phyloP scores from a whole-genome alignment of 2,113 vertebrate genomes.

The Tonatia bakeri region DNA sequence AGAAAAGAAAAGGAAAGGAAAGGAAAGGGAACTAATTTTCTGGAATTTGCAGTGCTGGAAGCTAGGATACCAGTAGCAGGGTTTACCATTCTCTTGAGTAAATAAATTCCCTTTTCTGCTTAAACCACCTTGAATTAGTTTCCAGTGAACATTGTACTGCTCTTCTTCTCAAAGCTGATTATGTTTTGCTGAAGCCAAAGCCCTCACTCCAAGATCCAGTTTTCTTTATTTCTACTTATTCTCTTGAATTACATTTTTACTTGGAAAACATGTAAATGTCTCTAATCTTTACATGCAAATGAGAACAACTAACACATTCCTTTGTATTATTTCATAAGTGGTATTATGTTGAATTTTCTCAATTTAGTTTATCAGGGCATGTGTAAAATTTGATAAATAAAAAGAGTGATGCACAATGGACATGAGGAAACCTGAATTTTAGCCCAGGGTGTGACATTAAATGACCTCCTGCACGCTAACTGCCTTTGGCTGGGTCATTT shows the following conservation, averaged over 20 bases:
- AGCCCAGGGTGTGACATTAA: neutral
- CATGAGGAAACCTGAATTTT: neutral
- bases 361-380: neutral
- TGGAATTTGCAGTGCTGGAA: neutral
- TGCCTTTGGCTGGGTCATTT: neutral
- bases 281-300: neutral
- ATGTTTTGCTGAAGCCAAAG: neutral
- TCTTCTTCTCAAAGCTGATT: neutral
- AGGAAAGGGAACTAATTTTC: neutral
- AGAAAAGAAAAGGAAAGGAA: no score
- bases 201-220: neutral
- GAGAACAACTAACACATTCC: neutral
- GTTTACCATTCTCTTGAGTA: neutral
- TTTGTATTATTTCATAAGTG: neutral
- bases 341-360: neutral
- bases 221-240: constrained; percentile 11
- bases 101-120: neutral
- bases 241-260: neutral
- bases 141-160: neutral
- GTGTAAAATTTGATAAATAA: neutral
- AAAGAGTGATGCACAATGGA: neutral
- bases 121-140: neutral
- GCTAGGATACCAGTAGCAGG: neutral
- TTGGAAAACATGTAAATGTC: neutral
- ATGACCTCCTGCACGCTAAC: neutral